phyloP scores from a whole-genome alignment of 2,113 vertebrate genomes.

The Bothrops jararaca region DNA sequence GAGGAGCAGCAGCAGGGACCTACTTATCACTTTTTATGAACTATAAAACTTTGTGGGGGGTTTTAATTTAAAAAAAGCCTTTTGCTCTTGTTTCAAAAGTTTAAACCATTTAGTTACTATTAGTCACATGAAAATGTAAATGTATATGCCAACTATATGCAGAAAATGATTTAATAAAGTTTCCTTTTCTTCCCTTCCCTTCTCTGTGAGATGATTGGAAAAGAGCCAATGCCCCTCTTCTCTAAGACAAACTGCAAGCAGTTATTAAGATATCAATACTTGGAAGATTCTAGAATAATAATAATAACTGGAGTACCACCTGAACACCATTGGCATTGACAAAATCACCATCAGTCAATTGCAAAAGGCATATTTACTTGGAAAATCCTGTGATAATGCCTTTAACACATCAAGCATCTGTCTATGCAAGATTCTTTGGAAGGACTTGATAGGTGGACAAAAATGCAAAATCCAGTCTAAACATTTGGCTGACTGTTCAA shows the following conservation, averaged over 20 bases:
- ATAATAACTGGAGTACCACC: too few species aligned
- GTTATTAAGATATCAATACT: background rate
- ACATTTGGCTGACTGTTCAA: background rate
- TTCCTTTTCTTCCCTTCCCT: background rate
- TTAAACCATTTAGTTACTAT: background rate
- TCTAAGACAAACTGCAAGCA: background rate
- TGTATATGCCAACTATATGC: background rate
- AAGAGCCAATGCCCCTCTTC: background rate
- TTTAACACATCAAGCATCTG: background rate
- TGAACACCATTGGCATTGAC: background rate
- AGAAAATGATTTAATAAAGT: background rate
- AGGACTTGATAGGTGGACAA: background rate
- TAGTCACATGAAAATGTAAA: background rate
- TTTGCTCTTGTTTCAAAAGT: background rate
- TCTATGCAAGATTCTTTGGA: background rate
- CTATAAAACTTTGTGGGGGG: background rate
- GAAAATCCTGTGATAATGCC: background rate
- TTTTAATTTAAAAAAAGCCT: background rate
- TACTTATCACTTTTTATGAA: background rate
- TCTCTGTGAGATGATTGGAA: background rate
- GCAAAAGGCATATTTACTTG: background rate
- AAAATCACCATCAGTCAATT: background rate
- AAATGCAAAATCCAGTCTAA: background rate
- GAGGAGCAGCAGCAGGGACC: background rate
- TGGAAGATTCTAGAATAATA: background rate